phyloP scores from a whole-genome alignment of 2,113 vertebrate species.

The Onychorhynchus coronatus region DNA sequence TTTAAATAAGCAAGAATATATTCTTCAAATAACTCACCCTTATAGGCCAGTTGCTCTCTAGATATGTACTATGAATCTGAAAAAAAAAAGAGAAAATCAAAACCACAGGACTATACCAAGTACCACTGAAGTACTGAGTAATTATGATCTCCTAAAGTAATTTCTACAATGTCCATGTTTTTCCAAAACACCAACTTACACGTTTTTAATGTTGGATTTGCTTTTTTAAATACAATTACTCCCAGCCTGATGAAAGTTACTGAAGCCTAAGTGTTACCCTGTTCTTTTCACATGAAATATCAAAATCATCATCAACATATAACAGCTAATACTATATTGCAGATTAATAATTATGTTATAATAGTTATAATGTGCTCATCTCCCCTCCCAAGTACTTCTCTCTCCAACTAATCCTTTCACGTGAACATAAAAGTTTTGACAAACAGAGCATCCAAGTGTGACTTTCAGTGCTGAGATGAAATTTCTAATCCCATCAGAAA shows the following conservation, averaged over 20 bases:
- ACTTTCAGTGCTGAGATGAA: background rate
- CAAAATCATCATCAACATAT: background rate
- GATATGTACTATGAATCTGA: constrained; percentile 96
- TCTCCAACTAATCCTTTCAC: background rate
- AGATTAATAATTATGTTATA: background rate
- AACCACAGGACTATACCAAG: background rate
- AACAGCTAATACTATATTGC: background rate
- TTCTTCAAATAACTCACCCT: constrained; percentile 80
- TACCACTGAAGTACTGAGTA: background rate
- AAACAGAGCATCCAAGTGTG: background rate
- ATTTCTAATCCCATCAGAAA: background rate
- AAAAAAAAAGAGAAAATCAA: background rate
- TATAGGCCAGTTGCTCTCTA: constrained; percentile 99
- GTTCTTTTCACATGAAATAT: background rate
- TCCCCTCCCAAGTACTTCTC: background rate
- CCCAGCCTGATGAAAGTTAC: background rate
- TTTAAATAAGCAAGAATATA: background rate
- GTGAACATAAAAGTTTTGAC: background rate
- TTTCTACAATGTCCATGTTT: background rate
- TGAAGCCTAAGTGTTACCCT: background rate
- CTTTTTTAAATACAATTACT: background rate
- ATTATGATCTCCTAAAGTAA: background rate
- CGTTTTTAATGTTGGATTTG: background rate
- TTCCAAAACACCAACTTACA: background rate
- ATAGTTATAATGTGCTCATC: background rate